Base-by-base conservation (phyloP, 2,797 vertebrate species). In the Mormyrops attenuatus region DNA sequence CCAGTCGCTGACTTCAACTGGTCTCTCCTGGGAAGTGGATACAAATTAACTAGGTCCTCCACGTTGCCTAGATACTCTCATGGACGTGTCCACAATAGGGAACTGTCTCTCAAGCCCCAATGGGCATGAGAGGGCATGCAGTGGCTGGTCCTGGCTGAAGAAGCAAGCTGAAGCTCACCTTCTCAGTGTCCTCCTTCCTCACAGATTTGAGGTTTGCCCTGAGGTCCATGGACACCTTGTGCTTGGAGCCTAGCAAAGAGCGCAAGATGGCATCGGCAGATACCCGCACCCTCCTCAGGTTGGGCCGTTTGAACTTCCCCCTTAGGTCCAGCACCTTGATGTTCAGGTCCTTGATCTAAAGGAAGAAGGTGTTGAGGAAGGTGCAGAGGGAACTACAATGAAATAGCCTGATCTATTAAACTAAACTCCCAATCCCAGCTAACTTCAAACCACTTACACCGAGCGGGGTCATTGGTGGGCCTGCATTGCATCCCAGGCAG, bases 181-280 rank as follows among this genome's bases (percentile, higher is more conserved):
- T 99, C 94, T 99, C 98, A 0, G 98, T 97, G 94, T 99, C 98
- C 60, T 99, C 98, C 93, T 99, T 99, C 95, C 99, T 99, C 91
- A 99, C 97, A 0, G 98, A 99, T 92, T 99, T 99, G 55, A 99
- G 97, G 93, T 99, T 99, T 44, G 98, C 98, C 88, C 98, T 92
- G 50, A 99, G 95, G 26, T 99, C 98, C 98, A 99, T 95, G 85
- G 98, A 99, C 63, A 99, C 98, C 91, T 99, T 99, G 95, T 99
- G 98, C 92, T 99, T 99, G 90, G 98, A 99, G 89, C 98, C 98
- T 94, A 99, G 95, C 7, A 99, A 95, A 8, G 98, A 99, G 88
- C 98, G 94, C 90, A 99, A 95, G 96, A 99, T 99, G 93, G 98
- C 98, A 0, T 99, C 98, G 0, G 98, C 98, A 0, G 98, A 99